phyloP scores from a whole-genome alignment of 2,113 vertebrate genomes.

The Ivindomyrus marchei region DNA sequence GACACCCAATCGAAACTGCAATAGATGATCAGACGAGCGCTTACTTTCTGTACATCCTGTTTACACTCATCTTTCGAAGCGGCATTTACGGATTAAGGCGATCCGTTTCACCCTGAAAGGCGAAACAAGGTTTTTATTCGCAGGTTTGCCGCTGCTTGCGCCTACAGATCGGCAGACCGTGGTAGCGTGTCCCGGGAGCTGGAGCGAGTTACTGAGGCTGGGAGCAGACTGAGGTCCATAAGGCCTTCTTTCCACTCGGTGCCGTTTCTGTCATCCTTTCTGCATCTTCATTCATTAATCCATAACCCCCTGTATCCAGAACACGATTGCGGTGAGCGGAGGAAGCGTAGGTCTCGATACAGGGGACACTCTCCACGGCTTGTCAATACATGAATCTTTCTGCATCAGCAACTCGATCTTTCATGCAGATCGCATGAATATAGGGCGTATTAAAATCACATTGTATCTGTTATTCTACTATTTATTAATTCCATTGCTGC shows the following conservation, averaged over 20 bases:
- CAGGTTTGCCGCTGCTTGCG: not conserved
- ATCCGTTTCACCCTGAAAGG: not conserved
- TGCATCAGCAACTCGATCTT: not conserved
- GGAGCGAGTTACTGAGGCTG: not conserved
- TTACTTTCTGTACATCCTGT: constrained; percentile 5
- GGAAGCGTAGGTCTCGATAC: not conserved
- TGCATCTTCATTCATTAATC: not conserved
- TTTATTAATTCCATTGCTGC: not conserved
- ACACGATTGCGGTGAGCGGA: not conserved
- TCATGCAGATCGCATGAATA: not conserved
- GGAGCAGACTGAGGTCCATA: not conserved
- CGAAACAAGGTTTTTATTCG: not conserved
- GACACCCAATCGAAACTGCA: not conserved
- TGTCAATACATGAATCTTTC: not conserved
- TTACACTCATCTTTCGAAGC: not conserved
- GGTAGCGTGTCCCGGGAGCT: not conserved
- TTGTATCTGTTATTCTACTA: not conserved
- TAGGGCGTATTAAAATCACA: not conserved
- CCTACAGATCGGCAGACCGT: not conserved
- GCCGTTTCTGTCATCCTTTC: not conserved
- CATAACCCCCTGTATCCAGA: not conserved
- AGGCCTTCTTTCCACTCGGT: not conserved
- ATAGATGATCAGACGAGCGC: not conserved
- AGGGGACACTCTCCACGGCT: not conserved
- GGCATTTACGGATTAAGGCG: not conserved